Percentiles rank a stretch among this genome's conserved stretches.
Evolutionary conservation across 2,797 vertebrate genomes (phyloP).

Genomic region (Morus bassanus): DNA sequence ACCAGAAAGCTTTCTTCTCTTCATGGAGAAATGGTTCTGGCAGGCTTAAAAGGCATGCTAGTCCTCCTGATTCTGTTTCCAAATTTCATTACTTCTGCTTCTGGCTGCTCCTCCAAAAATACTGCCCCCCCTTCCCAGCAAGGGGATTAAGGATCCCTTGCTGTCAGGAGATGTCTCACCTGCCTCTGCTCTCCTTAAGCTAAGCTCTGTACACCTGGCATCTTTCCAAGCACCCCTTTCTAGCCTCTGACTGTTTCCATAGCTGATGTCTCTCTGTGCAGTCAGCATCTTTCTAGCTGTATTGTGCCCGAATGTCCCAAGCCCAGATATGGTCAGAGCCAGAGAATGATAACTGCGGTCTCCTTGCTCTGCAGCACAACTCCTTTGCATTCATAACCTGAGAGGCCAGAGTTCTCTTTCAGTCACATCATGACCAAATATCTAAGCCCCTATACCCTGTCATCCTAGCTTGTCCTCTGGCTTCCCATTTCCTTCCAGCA

Average conservation of each 20-base stretch:
- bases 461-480: background rate
- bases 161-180: background rate
- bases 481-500: background rate
- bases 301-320: background rate
- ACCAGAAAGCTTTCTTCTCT: background rate
- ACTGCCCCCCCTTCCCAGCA: background rate
- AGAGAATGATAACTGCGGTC: background rate
- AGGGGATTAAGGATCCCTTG: background rate
- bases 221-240: background rate
- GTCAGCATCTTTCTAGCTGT: background rate
- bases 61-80: background rate
- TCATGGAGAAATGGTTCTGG: background rate
- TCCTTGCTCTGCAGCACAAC: background rate
- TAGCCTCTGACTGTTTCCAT: background rate
- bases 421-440: background rate
- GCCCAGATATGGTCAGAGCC: fast-evolving
- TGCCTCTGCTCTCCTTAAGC: background rate
- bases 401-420: background rate
- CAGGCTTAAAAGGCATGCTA: background rate
- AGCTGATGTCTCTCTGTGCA: background rate
- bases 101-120: background rate
- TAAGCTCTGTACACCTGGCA: background rate
- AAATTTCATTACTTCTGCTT: background rate
- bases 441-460: background rate
- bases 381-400: background rate